phyloP scores from a whole-genome alignment of 2,888 invertebrate species.

The Callyntrura guangdongensis region DNA sequence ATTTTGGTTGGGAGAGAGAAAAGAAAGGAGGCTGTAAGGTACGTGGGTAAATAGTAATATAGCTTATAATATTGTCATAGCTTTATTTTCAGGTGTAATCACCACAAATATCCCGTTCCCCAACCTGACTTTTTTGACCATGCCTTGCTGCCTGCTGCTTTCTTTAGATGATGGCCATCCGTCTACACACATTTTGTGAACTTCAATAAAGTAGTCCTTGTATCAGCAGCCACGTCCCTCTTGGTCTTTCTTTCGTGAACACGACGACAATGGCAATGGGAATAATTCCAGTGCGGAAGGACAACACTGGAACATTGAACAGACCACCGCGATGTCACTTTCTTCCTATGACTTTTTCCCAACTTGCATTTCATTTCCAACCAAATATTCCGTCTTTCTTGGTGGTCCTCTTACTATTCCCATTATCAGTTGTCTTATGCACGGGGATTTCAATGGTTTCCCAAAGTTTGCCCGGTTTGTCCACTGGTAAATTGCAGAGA shows the following conservation, averaged over 20 bases:
- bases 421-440: conserved; percentile 58
- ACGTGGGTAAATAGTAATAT: conserved; percentile 42
- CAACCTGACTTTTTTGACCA: background rate
- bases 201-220: background rate
- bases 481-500: conserved; percentile 44
- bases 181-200: background rate
- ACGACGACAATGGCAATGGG: background rate
- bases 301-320: conserved; percentile 35
- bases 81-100: conserved; percentile 60
- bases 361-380: conserved; percentile 47
- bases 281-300: background rate
- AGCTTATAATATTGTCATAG: conserved; percentile 38
- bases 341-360: background rate
- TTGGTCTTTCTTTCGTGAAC: background rate
- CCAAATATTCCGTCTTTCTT: conserved; percentile 28
- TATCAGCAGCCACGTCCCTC: conserved; percentile 1
- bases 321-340: background rate
- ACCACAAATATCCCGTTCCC: conserved; percentile 19
- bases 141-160: background rate
- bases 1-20: background rate
- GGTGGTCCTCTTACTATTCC: conserved; percentile 6
- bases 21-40: background rate
- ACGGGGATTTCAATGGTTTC: conserved; percentile 57
- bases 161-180: background rate
- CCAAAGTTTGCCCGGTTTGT: conserved; percentile 27